Evolutionary conservation across 2,113 vertebrate genomes (phyloP), one percentile per base, ranked within the genome.

Genomic region (Ctenodactylus gundi): DNA sequence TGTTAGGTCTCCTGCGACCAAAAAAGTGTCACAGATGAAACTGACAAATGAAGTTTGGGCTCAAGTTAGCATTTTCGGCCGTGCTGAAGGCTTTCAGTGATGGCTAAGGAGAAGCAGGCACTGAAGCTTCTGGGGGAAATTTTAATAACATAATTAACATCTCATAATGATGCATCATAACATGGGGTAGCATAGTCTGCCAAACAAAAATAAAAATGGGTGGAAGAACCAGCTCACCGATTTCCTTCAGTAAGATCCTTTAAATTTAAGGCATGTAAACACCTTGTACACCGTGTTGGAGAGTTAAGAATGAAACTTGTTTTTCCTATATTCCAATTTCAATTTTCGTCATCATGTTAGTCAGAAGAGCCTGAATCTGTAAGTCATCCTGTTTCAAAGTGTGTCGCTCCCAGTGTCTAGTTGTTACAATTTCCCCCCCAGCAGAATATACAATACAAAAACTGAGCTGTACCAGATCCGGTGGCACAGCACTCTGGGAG

Each of bases 291-390:
- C 6, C n/a, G 44, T 39, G 4, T 83, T n/a, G 36, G 36, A 46
- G n/a, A 88, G 44, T 58, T 29, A 65, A 91, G 57, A 76, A 70
- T 41, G 70, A 85, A 92, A 70, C 6, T 51, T 89, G 46, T 27
- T 49, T 64, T 93, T 82, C 53, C 84, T 91, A 55, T 76, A 82
- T 85, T 94, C 65, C 29, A 86, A 31, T 85, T 90, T 68, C 39
- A 49, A 75, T 51, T 67, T 88, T 82, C 41, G n/a, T 65, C 44
- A 57, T 73, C 7, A 21, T 65, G 82, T 68, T 64, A 58, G 62
- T 70, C 75, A 83, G 39, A 85, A 49, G 39, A 60, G 31, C 57
- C n/a, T 39, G 49, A 92, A n/a, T 77, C 41, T 81, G 14, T 21
- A 72, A 65, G 46, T 2, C 21, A 57, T 34, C 58, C 44, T 73